Base-by-base conservation (phyloP, 2,888 invertebrate genomes). In the Pammene fasciana region DNA sequence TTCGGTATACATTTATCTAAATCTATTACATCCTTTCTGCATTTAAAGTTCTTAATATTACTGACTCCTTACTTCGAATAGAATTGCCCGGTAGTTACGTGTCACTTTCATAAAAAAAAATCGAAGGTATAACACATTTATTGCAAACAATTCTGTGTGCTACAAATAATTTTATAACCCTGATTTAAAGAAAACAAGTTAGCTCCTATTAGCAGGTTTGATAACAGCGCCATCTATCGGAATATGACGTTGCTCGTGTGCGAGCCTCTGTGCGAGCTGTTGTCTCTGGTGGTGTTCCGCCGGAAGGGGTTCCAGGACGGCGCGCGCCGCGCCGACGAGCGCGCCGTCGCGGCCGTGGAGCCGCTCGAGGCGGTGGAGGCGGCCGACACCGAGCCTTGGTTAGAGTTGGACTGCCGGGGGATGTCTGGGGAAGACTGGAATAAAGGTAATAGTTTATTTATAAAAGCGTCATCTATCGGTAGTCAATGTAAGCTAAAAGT, bases 301-400 rank as follows among this genome's bases (percentile, higher is more conserved):
- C 95, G 94, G 88, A 96, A 96, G 0, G 96, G 96, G 83, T 96
- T 96, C 96, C 96, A 96, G 45, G 94, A 90, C 3, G 94, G 94
- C 70, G 93, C 88, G 4, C 94, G 86, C 2, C 92, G 85, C 0
- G 93, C 88, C 0, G 93, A 89, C 0, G 80, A 92, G 74, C 87
- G 79, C 10, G 86, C 86, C 0, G 87, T 86, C 70, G 80, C 82
- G 1, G 85, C 88, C 0, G 86, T 87, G 64, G 90, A 89, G 36
- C 90, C 89, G 75, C 89, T 87, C 41, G 92, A 91, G 0, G 91
- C 87, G 0, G 86, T 87, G 6, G 92, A 92, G 0, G 93, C 93
- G 0, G 90, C 93, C 0, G 93, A 93, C 13, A 93, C 92, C 0
- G 93, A 93, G 56, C 93, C 93, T 71, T 85, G 88, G 80, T 86